Base-by-base conservation (phyloP, 2,888 invertebrate species). In the Creontiades dilutus region DNA sequence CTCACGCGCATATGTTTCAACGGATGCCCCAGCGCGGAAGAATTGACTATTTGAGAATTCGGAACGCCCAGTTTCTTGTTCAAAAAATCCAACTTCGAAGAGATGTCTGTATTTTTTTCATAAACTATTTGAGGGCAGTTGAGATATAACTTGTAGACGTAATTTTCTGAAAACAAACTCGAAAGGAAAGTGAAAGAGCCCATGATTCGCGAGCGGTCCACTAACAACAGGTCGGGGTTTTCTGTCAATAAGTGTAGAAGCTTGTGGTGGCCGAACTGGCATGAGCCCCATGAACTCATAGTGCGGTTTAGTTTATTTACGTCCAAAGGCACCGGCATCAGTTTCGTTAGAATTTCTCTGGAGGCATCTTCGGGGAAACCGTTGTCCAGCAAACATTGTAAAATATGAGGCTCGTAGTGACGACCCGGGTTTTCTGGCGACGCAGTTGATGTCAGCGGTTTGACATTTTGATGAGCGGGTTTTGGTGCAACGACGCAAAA, bases 31-130 rank as follows among this genome's bases (percentile, higher is more conserved):
- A 91, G 81, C 16, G 87, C 47, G 23, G 90, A 90, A 68, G 88
- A 78, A 48, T 84, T 76, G 13, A 81, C 90, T 37, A 91, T 82
- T 9, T 90, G 86, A 46, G 80, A 46, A 55, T 89, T 85, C 9
- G 90, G 87, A 7, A 82, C 80, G 7, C 86, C 86, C 61, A 91
- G 84, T 46, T 47, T 57, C 19, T 90, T 87, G 7, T 86, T 27
- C 37, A 90, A 75, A 46, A 90, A 91, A 46, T 90, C 86, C 3
- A 91, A n/a, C 28, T 91, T 91, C 7, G 87, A 55, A 47, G 55
- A 12, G 14, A 28, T 12, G 7, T 85, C 80, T 14, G 86, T 68
- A 68, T 23, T 55, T 12, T 75, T 89, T 81, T 91, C 86, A 61
- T 52, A 28, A 0, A 91, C 28, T 14, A 86, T 87, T 52, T 89